Evolutionary conservation across 1,140 invertebrate genomes (phyloP), one percentile per base, ranked within the genome.

Genomic region (Drosophila gunungcola): DNA sequence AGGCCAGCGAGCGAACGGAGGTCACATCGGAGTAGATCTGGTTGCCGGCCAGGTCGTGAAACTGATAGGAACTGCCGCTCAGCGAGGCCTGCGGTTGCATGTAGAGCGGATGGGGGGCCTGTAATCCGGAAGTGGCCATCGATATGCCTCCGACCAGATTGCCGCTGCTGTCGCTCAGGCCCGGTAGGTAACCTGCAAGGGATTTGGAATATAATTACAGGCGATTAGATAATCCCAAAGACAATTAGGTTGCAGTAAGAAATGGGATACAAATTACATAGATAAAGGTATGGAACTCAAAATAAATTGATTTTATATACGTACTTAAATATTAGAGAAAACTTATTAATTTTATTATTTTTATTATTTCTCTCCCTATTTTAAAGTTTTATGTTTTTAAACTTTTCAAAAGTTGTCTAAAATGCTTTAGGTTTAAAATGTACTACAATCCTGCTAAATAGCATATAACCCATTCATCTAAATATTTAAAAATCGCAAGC

Each of bases 1-100:
- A 97, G 49, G 96, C 95, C 69, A 97, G 94, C 29, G 96, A 96
- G 49, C 95, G 94, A 34, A 96, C 94, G 7, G 96, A 96, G 12
- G 95, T 94, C 36, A 94, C 94, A 88, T 95, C 95, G 46, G 93
- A 93, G 74, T 93, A 94, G 42, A 93, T 88, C 42, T 93, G 89
- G 78, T 86, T 91, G 79, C 75, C 82, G 54, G 60, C 74, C 32
- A 78, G 58, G 60, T 92, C 94, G 21, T 94, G 93, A 80, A 92
- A 92, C n/a, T 92, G 75, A 74, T 89, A 91, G 62, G 93, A 93
- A 80, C 92, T 92, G 60, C 83, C 90, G 58, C 84, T 88, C 41
- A 85, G 74, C 48, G 90, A 86, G 49, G 86, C 61, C 42, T 86
- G 78, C 36, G 90, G 90, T 60, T 91, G 89, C 75, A 91, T 85